phyloP scores from a whole-genome alignment of 2,113 vertebrate species.

The Tragulus kanchil region DNA sequence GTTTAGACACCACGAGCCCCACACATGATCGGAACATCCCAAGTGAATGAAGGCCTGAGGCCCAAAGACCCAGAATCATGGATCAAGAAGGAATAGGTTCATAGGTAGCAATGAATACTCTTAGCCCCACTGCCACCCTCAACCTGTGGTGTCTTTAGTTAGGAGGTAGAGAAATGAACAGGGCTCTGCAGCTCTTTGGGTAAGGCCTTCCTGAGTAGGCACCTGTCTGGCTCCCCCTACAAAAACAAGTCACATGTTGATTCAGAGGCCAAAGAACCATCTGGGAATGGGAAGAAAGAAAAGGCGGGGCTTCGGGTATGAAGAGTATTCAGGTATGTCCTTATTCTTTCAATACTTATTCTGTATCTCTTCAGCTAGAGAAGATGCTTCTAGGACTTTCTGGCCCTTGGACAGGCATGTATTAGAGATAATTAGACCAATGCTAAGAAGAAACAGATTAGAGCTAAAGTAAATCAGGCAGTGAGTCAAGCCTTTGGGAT shows the following conservation, averaged over 20 bases:
- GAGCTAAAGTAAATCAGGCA: not conserved
- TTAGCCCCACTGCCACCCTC: accelerated
- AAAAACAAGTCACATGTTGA: not conserved
- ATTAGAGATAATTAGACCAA: not conserved
- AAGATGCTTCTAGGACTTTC: not conserved
- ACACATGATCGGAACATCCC: slow-evolving; percentile 56
- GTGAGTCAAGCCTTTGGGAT: not conserved
- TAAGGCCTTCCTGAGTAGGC: not conserved
- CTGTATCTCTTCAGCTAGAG: not conserved
- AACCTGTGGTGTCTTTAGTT: not conserved
- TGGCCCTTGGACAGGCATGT: not conserved
- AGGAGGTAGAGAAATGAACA: not conserved
- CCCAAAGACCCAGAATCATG: slow-evolving; percentile 29
- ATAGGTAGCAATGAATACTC: not conserved
- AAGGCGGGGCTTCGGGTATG: not conserved
- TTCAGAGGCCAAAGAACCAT: not conserved
- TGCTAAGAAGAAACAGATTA: not conserved
- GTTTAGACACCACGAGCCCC: slow-evolving; percentile 28
- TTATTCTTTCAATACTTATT: not conserved
- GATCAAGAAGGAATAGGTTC: too few relatives aligned
- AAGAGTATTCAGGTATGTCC: not conserved
- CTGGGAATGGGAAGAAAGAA: not conserved
- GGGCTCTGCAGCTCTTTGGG: not conserved
- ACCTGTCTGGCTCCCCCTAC: not conserved
- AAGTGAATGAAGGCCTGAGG: slow-evolving; percentile 70